These are phyloP conservation scores for Chloroceryle amazona DNA, from an alignment of 2,797 vertebrate genomes.

Conservation along the genomic window DNA sequence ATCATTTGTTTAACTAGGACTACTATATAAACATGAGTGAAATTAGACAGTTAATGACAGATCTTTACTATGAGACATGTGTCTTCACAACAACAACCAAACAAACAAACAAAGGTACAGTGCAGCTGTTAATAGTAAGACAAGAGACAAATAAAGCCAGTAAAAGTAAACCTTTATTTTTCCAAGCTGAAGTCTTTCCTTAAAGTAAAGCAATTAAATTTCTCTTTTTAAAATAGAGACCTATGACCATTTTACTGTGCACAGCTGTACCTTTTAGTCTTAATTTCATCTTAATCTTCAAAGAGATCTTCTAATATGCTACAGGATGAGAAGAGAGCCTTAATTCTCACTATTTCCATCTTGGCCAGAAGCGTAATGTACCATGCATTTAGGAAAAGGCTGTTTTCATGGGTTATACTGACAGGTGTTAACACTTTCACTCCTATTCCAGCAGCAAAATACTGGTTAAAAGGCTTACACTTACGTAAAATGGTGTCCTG, in stretches of 20 bases:
- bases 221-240: background rate
- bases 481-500: no score
- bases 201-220: background rate
- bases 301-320: background rate
- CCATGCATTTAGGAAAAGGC: background rate
- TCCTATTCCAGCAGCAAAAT: background rate
- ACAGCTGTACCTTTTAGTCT: background rate
- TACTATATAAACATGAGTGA: background rate
- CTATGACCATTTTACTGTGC: background rate
- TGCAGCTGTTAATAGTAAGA: background rate
- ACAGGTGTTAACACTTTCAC: background rate
- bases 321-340: background rate
- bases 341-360: background rate
- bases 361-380: background rate
- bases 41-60: conserved; percentile 27
- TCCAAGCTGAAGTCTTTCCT: background rate
- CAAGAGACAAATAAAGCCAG: background rate
- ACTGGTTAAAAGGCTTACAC: no score
- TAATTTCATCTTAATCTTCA: background rate
- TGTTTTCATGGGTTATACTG: background rate
- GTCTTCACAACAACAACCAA: conserved; percentile 21
- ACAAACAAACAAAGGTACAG: background rate
- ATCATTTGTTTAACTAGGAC: conserved; percentile 11
- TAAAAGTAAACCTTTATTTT: background rate
- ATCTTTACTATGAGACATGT: conserved; percentile 19